These are phyloP conservation scores for Microcebus lehilahytsara DNA, from an alignment of 2,113 vertebrate species.

Conservation along the genomic window DNA sequence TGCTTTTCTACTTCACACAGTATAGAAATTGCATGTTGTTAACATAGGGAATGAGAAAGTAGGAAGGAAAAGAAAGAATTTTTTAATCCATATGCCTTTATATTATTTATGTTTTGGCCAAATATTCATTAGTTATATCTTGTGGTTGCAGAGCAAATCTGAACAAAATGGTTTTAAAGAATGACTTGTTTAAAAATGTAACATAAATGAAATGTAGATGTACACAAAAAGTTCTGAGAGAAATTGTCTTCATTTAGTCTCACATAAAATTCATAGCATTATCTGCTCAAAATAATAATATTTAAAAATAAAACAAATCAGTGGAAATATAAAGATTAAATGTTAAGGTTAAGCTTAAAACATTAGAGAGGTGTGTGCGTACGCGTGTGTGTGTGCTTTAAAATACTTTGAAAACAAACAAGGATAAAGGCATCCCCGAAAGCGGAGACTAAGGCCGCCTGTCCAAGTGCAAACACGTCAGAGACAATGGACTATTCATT, in stretches of 20 bases:
- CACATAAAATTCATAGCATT: background rate
- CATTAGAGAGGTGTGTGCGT: background rate
- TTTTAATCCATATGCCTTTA: background rate
- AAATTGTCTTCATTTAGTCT: background rate
- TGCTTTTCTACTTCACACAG: background rate
- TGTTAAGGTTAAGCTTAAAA: background rate
- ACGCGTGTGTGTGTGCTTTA: background rate
- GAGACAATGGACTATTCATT: slow-evolving; percentile 20
- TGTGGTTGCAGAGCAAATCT: background rate
- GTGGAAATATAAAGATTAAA: background rate
- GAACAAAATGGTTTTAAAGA: slow-evolving; percentile 4
- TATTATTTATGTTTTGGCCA: background rate
- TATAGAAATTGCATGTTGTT: background rate
- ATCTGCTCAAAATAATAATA: background rate
- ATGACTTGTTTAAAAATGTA: background rate
- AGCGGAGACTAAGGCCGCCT: background rate
- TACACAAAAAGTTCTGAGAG: background rate
- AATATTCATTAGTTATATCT: background rate
- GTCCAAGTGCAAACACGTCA: background rate
- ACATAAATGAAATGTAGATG: background rate
- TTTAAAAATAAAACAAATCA: background rate
- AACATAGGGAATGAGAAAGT: background rate
- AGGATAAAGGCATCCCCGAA: background rate
- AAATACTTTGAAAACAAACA: background rate
- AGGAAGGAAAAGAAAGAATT: background rate